Percentiles rank a stretch among this genome's conserved stretches.
Conservation (phyloP, 1,140 invertebrate species). For the Batillaria attramentaria region DNA sequence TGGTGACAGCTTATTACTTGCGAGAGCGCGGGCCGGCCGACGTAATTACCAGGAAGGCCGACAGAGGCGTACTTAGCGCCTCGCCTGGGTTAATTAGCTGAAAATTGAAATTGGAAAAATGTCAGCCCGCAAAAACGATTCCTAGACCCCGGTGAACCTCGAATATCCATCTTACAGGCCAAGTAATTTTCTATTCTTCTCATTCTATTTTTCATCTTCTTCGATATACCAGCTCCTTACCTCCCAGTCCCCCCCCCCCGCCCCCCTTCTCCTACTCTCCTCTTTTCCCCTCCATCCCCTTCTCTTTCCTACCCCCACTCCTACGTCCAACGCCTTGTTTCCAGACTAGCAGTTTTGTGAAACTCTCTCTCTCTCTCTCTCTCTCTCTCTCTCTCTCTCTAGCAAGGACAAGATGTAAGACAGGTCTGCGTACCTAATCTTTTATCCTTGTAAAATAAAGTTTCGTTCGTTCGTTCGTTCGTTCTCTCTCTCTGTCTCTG, state of each 20-base stretch:
- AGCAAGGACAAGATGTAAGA: too few relatives aligned
- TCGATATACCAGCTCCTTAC: not conserved
- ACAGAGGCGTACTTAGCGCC: constrained; percentile 37
- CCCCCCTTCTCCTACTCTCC: not conserved
- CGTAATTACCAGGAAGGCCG: constrained; percentile 34
- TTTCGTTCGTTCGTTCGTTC: too few relatives aligned
- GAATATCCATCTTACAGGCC: constrained; percentile 23
- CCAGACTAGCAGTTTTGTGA: too few relatives aligned
- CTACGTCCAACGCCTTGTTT: not conserved
- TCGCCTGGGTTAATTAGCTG: constrained; percentile 37
- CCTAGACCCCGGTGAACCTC: constrained; percentile 28
- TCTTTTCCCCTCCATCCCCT: not conserved
- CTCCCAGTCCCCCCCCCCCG: not conserved
- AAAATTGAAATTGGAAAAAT: constrained; percentile 47
- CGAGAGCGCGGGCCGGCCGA: not conserved
- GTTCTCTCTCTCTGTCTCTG: too few relatives aligned
- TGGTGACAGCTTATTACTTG: constrained; percentile 35
- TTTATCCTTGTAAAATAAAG: too few relatives aligned
- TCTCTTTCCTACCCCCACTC: not conserved
- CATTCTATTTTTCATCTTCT: not conserved
- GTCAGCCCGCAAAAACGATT: constrained; percentile 42
- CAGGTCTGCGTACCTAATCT: too few relatives aligned
- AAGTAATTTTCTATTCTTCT: not conserved
- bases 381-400: too few relatives aligned
- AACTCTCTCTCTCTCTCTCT: too few relatives aligned